Evolutionary conservation across 2,888 invertebrate genomes (phyloP).

Genomic region (Phengaris alcon): DNA sequence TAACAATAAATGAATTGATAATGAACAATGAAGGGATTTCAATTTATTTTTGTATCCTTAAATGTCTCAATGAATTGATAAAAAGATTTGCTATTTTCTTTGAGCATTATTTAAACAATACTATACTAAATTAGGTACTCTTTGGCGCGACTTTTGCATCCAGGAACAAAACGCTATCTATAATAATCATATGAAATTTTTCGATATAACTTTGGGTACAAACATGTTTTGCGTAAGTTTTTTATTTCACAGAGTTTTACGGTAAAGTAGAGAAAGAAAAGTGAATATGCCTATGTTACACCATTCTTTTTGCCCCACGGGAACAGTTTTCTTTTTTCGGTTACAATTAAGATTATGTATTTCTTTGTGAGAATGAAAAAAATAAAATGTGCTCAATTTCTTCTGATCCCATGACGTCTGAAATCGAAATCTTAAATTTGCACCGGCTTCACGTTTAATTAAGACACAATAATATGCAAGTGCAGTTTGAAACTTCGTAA

Average conservation of each 20-base stretch:
- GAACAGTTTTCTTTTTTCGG: background rate
- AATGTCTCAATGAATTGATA: background rate
- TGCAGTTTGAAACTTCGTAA: too few species aligned
- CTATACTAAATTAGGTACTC: too few species aligned
- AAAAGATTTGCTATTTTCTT: too few species aligned
- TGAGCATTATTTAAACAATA: too few species aligned
- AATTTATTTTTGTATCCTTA: background rate
- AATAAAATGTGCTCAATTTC: too few species aligned
- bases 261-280: background rate
- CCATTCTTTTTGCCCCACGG: background rate
- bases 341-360: background rate
- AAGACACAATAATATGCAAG: too few species aligned
- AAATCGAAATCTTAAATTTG: background rate
- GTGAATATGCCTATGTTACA: background rate
- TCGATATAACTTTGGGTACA: background rate
- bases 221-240: background rate
- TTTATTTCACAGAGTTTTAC: background rate
- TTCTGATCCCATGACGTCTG: too few species aligned
- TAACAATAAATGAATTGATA: too few species aligned
- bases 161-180: background rate
- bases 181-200: background rate
- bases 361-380: background rate
- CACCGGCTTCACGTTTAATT: too few species aligned
- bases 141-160: background rate
- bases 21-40: slow-evolving; percentile 3